phyloP scores from a whole-genome alignment of 2,113 vertebrate genomes.

The Cercocebus atys region DNA sequence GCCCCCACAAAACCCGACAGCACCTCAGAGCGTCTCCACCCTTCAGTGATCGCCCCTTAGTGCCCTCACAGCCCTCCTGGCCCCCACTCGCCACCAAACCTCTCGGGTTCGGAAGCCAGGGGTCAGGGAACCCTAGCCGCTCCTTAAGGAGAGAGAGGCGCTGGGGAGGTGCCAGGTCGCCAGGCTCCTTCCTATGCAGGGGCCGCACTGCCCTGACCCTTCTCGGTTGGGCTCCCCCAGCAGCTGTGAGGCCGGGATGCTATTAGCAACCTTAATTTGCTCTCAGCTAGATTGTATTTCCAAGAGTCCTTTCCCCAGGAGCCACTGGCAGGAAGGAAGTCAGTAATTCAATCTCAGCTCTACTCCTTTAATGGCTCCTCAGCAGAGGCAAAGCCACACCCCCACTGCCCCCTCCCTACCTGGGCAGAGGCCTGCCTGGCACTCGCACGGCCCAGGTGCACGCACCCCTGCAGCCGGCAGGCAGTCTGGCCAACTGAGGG shows the following conservation, averaged over 20 bases:
- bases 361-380: conserved; percentile 63
- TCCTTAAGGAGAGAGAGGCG: not conserved
- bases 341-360: conserved; percentile 70
- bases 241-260: not conserved
- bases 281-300: conserved; percentile 68
- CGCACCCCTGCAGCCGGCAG: not conserved
- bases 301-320: conserved; percentile 72
- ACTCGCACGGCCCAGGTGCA: not conserved
- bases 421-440: not conserved
- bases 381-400: conserved; percentile 21
- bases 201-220: not conserved
- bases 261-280: conserved; percentile 65
- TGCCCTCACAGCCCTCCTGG: not conserved
- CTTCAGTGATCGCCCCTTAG: not conserved
- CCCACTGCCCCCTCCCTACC: not conserved
- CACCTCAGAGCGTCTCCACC: not conserved
- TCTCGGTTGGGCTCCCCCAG: not conserved
- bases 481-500: not conserved
- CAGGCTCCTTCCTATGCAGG: not conserved
- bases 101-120: not conserved
- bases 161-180: not conserved
- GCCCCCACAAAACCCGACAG: too few species aligned
- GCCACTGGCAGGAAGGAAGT: conserved; percentile 78
- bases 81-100: not conserved
- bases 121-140: not conserved